phyloP scores from a whole-genome alignment of 2,888 invertebrate genomes.

The Sphinx pinastri region DNA sequence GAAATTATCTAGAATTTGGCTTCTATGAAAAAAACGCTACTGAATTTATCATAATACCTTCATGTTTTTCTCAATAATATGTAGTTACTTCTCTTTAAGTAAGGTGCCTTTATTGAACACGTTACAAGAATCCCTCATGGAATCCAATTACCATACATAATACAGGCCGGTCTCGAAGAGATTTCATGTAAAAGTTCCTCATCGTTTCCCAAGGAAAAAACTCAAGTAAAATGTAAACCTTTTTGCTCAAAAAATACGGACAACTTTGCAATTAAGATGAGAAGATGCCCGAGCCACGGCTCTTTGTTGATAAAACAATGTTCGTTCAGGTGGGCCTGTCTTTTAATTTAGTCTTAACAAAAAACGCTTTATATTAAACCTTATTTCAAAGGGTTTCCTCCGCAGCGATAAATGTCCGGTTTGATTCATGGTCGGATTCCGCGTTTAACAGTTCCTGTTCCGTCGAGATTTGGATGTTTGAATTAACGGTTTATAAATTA shows the following conservation, averaged over 20 bases:
- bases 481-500: background rate
- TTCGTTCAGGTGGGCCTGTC: slow-evolving; percentile 22
- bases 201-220: background rate
- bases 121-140: too few species aligned
- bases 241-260: slow-evolving; percentile 24
- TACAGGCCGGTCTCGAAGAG: background rate
- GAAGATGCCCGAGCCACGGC: slow-evolving; percentile 7
- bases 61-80: too few species aligned
- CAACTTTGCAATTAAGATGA: slow-evolving; percentile 30
- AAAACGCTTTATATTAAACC: slow-evolving; percentile 25
- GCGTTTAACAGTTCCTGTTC: background rate
- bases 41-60: too few species aligned
- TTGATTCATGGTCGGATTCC: slow-evolving; percentile 5
- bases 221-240: slow-evolving; percentile 28
- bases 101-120: too few species aligned
- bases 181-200: slow-evolving; percentile 9
- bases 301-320: slow-evolving; percentile 27
- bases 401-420: slow-evolving; percentile 9
- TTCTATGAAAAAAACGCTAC: too few species aligned
- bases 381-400: slow-evolving; percentile 24
- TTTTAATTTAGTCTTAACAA: slow-evolving; percentile 24
- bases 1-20: too few species aligned
- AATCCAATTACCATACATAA: too few species aligned
- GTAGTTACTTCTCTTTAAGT: too few species aligned
- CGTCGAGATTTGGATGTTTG: background rate